These are phyloP conservation scores for Grantiella picta DNA, from an alignment of 2,113 vertebrate genomes.

Conservation along the genomic window DNA sequence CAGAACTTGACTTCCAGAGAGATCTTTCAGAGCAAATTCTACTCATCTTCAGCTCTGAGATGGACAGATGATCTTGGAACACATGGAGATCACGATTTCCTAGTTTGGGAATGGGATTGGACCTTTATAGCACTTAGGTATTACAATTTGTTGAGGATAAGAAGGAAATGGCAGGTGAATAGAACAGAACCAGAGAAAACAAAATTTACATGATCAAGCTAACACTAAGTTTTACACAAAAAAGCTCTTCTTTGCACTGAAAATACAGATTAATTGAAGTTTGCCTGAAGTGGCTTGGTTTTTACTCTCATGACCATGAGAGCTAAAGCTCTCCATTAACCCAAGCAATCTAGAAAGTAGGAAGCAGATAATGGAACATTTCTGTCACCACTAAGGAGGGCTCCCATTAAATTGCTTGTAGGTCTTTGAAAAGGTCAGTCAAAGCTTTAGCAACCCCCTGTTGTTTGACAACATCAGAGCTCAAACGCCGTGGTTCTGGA, in stretches of 20 bases:
- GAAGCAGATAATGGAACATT: constrained; percentile 61
- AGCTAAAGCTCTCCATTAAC: background rate
- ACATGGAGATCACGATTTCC: background rate
- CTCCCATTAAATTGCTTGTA: constrained; percentile 30
- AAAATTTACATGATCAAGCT: background rate
- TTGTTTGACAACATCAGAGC: constrained; percentile 67
- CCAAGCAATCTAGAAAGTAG: constrained; percentile 46
- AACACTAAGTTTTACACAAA: background rate
- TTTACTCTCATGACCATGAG: background rate
- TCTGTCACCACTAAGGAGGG: constrained; percentile 33
- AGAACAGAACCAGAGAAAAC: background rate
- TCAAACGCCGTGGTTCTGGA: constrained; percentile 27
- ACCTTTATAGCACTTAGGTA: background rate
- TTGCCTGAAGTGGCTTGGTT: background rate
- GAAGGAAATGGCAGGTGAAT: background rate
- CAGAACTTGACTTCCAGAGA: background rate
- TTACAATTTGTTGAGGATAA: background rate
- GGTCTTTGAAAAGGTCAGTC: constrained; percentile 66
- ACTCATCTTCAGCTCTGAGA: background rate
- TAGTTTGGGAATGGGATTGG: background rate
- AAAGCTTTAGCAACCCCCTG: constrained; percentile 60
- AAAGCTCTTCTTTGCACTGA: background rate
- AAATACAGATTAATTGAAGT: background rate
- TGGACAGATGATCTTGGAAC: background rate
- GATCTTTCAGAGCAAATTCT: background rate